Evolutionary conservation across 1,140 invertebrate genomes (phyloP), one percentile per base, ranked within the genome.

Genomic region (Steinernema feltiae): DNA sequence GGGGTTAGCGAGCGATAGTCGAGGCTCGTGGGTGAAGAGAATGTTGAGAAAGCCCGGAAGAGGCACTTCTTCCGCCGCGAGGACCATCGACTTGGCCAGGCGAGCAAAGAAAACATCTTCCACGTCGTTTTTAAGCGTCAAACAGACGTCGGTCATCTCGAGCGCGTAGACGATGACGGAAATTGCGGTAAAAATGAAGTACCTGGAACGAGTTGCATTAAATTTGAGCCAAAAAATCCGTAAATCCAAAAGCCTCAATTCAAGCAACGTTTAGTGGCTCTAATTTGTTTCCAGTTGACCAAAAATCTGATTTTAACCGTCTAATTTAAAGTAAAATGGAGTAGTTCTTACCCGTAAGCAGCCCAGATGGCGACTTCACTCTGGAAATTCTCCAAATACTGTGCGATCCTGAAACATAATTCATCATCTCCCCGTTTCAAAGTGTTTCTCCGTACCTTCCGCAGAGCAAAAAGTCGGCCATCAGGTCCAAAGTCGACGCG

Each of bases 141-240:
- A 69, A 48, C 85, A 85, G 17, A 85, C 83, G 72, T 85, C 84
- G 29, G 81, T 76, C 81, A 85, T 85, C 71, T 85, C 83, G 31
- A 86, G 83, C 24, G 86, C 72, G 73, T 85, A 85, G 15, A 86
- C 85, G 18, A 85, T 74, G 24, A 85, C 71, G 46, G 78, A 81
- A 35, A 85, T 77, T 29, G 81, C 85, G 1, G 84, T 85, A 71
- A 85, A 85, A 75, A 85, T 85, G 41, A 85, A 85, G 70, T 85
- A 85, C 15, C 53, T 63, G 15, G 35, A 63, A 63, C 2, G 24
- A n/a, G n/a, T n/a, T n/a, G n/a, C n/a, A 46, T 46, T 46, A 46
- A 46, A 46, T 12, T 46, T 46, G 41, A 46, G n/a, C 41, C 41
- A 46, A 46, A 46, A 46, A 46, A 12, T 46, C 41, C 41, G 7